A percentile compares a stretch with the other conserved stretches of the same genome.
Evolutionary conservation across 2,113 vertebrate genomes (phyloP).

Genomic region (Calonectris borealis): DNA sequence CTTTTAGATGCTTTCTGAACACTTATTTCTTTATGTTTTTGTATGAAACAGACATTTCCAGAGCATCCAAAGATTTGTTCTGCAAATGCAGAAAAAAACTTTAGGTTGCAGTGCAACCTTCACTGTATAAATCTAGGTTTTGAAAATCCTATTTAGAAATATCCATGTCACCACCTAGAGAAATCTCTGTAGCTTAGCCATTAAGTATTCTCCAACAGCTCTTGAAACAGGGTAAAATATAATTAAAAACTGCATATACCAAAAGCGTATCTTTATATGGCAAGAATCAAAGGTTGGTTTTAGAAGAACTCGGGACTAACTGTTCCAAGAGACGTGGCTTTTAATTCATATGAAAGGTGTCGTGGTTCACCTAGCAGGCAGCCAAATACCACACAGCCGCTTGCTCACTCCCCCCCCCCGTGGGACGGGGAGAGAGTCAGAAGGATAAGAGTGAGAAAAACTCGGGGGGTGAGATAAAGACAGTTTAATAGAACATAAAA

Average conservation of each 20-base stretch:
- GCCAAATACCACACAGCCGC: no score
- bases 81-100: neutral
- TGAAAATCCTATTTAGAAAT: neutral
- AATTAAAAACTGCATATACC: neutral
- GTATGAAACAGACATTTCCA: neutral
- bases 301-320: neutral
- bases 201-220: neutral
- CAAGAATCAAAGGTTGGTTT: neutral
- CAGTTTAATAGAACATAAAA: no score
- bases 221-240: neutral
- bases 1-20: neutral
- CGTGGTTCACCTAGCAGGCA: no score
- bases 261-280: neutral
- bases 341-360: neutral
- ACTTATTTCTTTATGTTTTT: neutral
- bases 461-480: no score
- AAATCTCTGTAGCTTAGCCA: neutral
- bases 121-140: neutral
- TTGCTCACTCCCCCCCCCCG: no score
- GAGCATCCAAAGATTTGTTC: neutral
- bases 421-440: no score
- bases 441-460: no score
- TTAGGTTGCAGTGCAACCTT: neutral
- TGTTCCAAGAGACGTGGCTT: neutral
- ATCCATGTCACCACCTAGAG: neutral